Evolutionary conservation across 2,888 invertebrate species (phyloP).

Genomic region (Iselma pallidipennis): DNA sequence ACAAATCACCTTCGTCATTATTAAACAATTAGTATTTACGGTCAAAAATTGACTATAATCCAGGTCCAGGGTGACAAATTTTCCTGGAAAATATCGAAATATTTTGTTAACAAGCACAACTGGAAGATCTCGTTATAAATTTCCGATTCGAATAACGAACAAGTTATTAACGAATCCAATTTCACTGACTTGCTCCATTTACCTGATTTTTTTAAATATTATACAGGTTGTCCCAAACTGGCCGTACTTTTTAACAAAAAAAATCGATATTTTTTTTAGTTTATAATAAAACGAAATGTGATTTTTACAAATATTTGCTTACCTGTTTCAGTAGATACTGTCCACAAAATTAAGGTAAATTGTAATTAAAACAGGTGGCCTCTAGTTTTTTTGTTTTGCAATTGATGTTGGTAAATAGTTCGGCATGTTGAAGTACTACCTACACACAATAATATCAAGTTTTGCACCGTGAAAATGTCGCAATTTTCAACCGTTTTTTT

Average conservation of each 20-base stretch:
- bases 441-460: constrained; percentile 16
- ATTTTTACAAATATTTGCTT: not conserved
- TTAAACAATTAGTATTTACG: not conserved
- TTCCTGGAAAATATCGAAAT: not conserved
- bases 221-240: not conserved
- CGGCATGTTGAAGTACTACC: constrained; percentile 25
- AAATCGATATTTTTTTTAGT: no score
- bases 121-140: not conserved
- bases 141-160: not conserved
- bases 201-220: not conserved
- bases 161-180: not conserved
- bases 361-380: constrained; percentile 27
- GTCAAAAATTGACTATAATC: not conserved
- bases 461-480: not conserved
- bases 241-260: no score
- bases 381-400: constrained; percentile 22
- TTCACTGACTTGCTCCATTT: not conserved
- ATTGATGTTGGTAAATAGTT: constrained; percentile 23
- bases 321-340: no score
- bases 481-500: not conserved
- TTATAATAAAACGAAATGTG: no score
- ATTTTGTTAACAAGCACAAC: not conserved
- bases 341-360: not conserved
- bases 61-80: not conserved
- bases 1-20: not conserved